Percentiles rank a stretch among this genome's conserved stretches.
These are phyloP conservation scores for Loxodonta africana DNA, from an alignment of 2,113 vertebrate species.

Conservation along the genomic window DNA sequence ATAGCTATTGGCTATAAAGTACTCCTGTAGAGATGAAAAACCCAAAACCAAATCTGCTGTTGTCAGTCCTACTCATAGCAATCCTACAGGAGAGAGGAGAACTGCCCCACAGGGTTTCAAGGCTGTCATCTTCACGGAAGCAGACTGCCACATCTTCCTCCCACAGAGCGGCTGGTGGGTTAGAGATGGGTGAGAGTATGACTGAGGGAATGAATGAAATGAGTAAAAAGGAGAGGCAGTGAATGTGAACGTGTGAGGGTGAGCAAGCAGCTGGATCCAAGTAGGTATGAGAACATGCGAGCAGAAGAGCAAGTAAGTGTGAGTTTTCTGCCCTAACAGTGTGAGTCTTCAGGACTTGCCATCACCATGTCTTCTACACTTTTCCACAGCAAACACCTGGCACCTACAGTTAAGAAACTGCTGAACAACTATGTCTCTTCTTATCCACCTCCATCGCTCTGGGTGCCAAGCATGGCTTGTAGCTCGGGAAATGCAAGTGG, in stretches of 20 bases:
- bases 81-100: background rate
- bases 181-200: background rate
- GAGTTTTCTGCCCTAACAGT: background rate
- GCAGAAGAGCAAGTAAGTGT: background rate
- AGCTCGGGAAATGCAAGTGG: too few species aligned
- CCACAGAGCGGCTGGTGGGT: background rate
- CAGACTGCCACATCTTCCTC: background rate
- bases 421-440: background rate
- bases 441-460: rapidly evolving
- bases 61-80: background rate
- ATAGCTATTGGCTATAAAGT: background rate
- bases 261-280: too few species aligned
- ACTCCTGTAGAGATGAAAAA: background rate
- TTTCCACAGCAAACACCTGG: background rate
- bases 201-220: background rate
- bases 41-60: background rate
- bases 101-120: background rate
- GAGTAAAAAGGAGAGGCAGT: background rate
- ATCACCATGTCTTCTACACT: background rate
- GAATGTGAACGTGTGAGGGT: background rate
- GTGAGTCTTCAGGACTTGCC: background rate
- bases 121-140: background rate
- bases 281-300: background rate
- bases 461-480: background rate
- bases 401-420: too few species aligned